Conservation (phyloP, 2,113 vertebrate genomes). For the Thamnophis sirtalis region DNA sequence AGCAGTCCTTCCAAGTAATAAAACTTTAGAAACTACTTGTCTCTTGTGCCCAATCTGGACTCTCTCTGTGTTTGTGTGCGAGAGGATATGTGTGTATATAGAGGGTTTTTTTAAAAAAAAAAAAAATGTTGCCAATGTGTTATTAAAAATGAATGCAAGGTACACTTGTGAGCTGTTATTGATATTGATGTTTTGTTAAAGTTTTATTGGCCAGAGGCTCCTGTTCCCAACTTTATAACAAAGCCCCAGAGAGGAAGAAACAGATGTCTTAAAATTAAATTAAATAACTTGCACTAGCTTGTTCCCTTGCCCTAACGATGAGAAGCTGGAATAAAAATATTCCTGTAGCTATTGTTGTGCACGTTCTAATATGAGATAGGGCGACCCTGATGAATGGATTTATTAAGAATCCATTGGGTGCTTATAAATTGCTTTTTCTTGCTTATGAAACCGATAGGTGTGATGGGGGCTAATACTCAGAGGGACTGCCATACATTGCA, state of each 20-base stretch:
- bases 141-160: constrained; percentile 14
- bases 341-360: not conserved
- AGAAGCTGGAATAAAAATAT: not conserved
- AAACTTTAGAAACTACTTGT: constrained; percentile 50
- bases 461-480: not conserved
- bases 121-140: constrained; percentile 20
- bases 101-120: not conserved
- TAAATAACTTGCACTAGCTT: not conserved
- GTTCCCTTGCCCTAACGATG: not conserved
- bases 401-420: not conserved
- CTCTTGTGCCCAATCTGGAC: constrained; percentile 29
- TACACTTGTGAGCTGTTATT: constrained; percentile 4
- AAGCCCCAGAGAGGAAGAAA: not conserved
- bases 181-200: constrained; percentile 7
- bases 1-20: constrained; percentile 53
- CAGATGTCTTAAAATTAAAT: not conserved
- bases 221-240: not conserved
- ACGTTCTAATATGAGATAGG: not conserved
- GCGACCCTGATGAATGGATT: not conserved
- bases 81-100: not conserved
- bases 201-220: constrained; percentile 6
- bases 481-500: not conserved
- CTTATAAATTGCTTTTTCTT: not conserved
- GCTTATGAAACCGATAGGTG: not conserved
- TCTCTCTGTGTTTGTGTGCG: not conserved